Conservation (phyloP, 2,113 vertebrate genomes). For the Hemiscyllium ocellatum region DNA sequence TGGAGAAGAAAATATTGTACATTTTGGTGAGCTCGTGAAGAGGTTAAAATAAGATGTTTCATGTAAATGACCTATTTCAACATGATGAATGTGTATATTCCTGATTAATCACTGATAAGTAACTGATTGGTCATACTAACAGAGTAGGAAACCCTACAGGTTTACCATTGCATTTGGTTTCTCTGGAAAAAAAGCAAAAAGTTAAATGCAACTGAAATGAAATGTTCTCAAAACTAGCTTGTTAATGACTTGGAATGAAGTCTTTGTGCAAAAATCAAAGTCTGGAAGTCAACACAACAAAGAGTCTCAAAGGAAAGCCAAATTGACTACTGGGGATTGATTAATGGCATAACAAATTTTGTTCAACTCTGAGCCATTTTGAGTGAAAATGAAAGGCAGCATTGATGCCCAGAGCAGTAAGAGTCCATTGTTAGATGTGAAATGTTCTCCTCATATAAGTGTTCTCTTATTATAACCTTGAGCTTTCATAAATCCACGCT, state of each 20-base stretch:
- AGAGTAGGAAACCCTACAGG: not conserved
- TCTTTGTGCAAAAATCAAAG: not conserved
- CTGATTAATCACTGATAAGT: not conserved
- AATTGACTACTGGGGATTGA: not conserved
- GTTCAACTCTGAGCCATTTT: not conserved
- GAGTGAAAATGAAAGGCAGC: not conserved
- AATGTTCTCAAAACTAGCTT: not conserved
- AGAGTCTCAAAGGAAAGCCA: not conserved
- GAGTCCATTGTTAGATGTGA: not conserved
- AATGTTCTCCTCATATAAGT: not conserved
- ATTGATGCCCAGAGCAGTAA: not conserved
- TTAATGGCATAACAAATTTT: not conserved
- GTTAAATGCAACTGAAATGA: not conserved
- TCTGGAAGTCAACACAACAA: not conserved
- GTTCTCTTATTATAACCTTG: not conserved
- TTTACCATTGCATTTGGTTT: not conserved
- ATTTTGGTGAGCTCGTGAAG: not conserved
- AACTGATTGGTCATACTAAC: not conserved
- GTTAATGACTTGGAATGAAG: not conserved
- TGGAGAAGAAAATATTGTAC: not conserved
- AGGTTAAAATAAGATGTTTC: slow-evolving; percentile 25
- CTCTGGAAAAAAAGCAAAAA: not conserved
- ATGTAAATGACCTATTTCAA: not conserved
- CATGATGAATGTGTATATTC: not conserved
- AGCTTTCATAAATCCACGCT: not conserved